Percentiles rank a stretch among this genome's conserved stretches.
Evolutionary conservation across 2,113 vertebrate species (phyloP).

Genomic region (Donacobius atricapilla): DNA sequence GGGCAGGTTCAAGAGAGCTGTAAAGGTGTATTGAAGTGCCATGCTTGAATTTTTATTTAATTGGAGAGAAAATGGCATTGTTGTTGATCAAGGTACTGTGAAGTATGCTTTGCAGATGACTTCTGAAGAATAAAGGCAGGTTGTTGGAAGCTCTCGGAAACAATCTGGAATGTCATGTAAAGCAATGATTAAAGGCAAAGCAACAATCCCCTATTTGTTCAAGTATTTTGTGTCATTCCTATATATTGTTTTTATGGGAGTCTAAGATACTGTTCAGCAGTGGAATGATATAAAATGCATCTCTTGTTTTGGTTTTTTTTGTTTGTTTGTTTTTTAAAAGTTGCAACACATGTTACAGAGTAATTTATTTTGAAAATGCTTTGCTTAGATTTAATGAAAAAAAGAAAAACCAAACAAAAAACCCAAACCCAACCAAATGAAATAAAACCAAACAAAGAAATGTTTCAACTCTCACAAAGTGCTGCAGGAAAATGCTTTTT

Average conservation of each 20-base stretch:
- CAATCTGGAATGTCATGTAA: neutral
- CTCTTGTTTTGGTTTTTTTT: no score
- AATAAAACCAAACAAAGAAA: neutral
- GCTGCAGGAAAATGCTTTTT: neutral
- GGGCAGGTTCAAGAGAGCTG: neutral
- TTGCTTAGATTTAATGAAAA: neutral
- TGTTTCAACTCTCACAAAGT: neutral
- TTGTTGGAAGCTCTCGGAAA: neutral
- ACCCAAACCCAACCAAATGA: accelerated
- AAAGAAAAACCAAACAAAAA: neutral
- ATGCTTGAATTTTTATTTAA: neutral
- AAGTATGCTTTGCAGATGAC: neutral
- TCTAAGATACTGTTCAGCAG: neutral
- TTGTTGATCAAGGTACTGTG: neutral
- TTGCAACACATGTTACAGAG: neutral
- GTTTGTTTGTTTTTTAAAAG: neutral
- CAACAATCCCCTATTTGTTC: neutral
- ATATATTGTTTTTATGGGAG: neutral
- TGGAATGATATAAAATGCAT: neutral
- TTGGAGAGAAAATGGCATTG: neutral
- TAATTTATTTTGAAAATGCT: neutral
- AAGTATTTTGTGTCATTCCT: neutral
- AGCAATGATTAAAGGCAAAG: neutral
- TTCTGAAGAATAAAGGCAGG: neutral
- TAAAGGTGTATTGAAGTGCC: neutral